Base-by-base conservation (phyloP, 2,113 vertebrate species). In the Acrocephalus arundinaceus region DNA sequence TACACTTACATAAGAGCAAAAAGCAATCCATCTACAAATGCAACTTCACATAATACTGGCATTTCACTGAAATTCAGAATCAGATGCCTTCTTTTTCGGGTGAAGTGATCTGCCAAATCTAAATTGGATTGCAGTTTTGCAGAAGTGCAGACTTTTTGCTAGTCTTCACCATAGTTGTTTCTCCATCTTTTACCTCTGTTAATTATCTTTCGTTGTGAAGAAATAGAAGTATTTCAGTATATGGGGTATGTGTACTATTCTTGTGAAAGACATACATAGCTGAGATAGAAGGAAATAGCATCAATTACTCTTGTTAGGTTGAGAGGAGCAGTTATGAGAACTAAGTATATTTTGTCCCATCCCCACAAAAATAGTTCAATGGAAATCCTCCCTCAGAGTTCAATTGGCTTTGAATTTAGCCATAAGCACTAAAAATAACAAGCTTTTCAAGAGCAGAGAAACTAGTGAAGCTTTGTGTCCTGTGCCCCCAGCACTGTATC, bases 381-480 rank as follows among this genome's bases (percentile, higher is more conserved):
- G 68, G 73, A 92, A 92, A 37, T 92, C 80, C 85, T 94, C 79
- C 76, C 83, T 92, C 72, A 52, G 94, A 92, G 90, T 92, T 94
- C 93, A 84, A 0, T 3, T 84, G 76, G 63, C 89, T 92, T 93
- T 95, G 79, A 95, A 94, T 90, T 94, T 73, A 92, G 70, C 28
- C 21, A 11, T 72, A 84, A 90, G 91, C 80, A 68, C 93, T 94
- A 95, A 94, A 97, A 97, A 93, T 96, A 96, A 89, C 86, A 72
- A 78, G 83, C 61, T 78, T 92, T 92, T 92, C 41, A 81, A 61
- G 84, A 92, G 94, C 76, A 90, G 68, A 93, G 73, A 75, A 78
- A 75, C 48, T 71, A 72, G 72, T 22, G 83, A 75, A 89, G 89
- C 93, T 94, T 93, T 94, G 30, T 92, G 61, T 92, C 35, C 68